phyloP scores from a whole-genome alignment of 2,797 vertebrate genomes.

The Allobates femoralis region DNA sequence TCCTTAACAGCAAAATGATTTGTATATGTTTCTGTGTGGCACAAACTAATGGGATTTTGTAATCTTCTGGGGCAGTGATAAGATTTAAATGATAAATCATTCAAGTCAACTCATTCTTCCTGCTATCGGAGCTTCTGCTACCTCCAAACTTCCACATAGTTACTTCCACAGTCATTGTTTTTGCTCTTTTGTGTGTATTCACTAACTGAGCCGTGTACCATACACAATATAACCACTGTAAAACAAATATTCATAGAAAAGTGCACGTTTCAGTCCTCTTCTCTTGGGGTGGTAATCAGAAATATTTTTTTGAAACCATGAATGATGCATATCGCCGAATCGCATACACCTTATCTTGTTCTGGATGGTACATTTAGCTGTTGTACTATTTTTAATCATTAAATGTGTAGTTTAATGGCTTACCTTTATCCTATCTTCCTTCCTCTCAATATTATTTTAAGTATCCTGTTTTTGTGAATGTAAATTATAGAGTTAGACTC shows the following conservation, averaged over 20 bases:
- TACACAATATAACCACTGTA: neutral
- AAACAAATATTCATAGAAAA: neutral
- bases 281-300: neutral
- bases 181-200: neutral
- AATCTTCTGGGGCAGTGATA: conserved; percentile 44
- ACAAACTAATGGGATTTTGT: conserved; percentile 58
- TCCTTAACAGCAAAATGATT: conserved; percentile 66
- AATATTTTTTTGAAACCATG: neutral
- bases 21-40: conserved; percentile 60
- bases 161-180: neutral
- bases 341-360: too few species aligned
- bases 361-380: too few species aligned
- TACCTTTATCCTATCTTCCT: too few species aligned
- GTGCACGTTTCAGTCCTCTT: neutral
- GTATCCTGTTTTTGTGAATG: too few species aligned
- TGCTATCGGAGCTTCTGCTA: neutral
- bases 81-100: conserved; percentile 12
- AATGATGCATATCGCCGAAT: too few species aligned
- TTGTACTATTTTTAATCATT: too few species aligned
- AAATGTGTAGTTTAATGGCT: too few species aligned
- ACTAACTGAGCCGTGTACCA: neutral
- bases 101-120: neutral
- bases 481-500: too few species aligned
- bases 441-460: too few species aligned
- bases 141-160: neutral